A percentile compares a stretch with the other conserved stretches of the same genome.
These are phyloP conservation scores for Cirrhinus molitorella DNA, from an alignment of 2,797 vertebrate species.

Conservation along the genomic window DNA sequence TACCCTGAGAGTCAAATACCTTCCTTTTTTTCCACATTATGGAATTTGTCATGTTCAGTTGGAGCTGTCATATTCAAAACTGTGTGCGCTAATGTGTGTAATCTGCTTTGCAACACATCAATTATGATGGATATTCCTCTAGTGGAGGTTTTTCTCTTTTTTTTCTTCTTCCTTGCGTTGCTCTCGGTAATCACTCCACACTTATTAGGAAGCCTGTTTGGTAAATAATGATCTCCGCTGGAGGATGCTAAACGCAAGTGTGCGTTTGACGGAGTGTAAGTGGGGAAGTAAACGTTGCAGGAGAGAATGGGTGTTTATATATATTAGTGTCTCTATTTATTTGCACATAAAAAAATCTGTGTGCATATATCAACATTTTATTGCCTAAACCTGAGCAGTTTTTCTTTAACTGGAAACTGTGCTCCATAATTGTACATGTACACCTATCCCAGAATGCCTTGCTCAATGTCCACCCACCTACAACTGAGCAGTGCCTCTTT, in stretches of 20 bases:
- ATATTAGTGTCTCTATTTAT: slow-evolving; percentile 38
- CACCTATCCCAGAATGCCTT: slow-evolving; percentile 31
- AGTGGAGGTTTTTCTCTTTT: slow-evolving; percentile 70
- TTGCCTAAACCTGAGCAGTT: background rate
- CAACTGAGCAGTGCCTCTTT: background rate
- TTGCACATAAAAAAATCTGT: background rate
- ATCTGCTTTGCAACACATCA: slow-evolving; percentile 90
- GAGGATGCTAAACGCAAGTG: slow-evolving; percentile 67
- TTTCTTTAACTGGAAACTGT: background rate
- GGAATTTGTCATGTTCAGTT: slow-evolving; percentile 88
- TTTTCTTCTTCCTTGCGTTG: slow-evolving; percentile 68
- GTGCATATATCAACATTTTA: background rate
- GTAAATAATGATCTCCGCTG: slow-evolving; percentile 85
- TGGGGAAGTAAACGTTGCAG: background rate
- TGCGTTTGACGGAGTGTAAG: slow-evolving; percentile 63
- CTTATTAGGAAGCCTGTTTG: slow-evolving; percentile 86
- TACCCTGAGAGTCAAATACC: slow-evolving; percentile 74
- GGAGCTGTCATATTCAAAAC: slow-evolving; percentile 85
- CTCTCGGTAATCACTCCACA: slow-evolving; percentile 83
- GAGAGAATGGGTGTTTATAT: slow-evolving; percentile 50
- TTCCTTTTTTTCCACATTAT: slow-evolving; percentile 72
- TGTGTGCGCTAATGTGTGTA: slow-evolving; percentile 87
- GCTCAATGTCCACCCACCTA: background rate
- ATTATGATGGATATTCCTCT: slow-evolving; percentile 86
- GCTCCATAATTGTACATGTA: background rate